Conservation (phyloP, 2,113 vertebrate genomes). For the Rhinoderma darwinii region DNA sequence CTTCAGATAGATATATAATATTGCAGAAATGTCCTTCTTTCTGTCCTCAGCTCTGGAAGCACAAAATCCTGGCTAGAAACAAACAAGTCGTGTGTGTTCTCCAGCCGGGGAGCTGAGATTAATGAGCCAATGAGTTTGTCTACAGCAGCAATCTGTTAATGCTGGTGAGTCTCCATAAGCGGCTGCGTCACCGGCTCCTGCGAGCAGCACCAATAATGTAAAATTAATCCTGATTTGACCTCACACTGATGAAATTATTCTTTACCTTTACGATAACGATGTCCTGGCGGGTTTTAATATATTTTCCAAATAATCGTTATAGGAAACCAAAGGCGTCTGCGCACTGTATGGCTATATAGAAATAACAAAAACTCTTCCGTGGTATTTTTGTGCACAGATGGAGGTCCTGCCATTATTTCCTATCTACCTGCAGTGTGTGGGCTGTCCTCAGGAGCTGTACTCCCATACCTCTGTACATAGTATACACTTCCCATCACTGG, state of each 20-base stretch:
- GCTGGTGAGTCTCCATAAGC: neutral
- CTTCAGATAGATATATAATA: neutral
- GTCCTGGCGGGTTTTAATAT: neutral
- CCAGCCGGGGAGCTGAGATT: constrained; percentile 6
- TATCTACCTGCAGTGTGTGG: no score
- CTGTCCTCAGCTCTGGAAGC: neutral
- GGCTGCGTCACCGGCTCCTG: neutral
- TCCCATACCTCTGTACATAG: no score
- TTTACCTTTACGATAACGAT: neutral
- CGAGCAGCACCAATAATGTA: neutral
- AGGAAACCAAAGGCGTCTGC: neutral
- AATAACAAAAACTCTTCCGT: no score
- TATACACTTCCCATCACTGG: no score
- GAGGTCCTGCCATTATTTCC: no score
- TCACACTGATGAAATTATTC: neutral
- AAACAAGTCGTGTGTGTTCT: neutral
- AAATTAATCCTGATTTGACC: neutral
- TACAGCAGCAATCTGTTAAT: constrained; percentile 4
- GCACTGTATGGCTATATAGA: no score
- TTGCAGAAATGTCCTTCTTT: neutral
- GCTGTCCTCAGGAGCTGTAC: no score
- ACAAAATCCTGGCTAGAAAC: neutral
- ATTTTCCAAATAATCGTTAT: neutral
- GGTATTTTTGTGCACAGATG: no score
- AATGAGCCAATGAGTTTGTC: constrained; percentile 18